phyloP scores from a whole-genome alignment of 2,888 invertebrate genomes.

The Habroteleia sp. region DNA sequence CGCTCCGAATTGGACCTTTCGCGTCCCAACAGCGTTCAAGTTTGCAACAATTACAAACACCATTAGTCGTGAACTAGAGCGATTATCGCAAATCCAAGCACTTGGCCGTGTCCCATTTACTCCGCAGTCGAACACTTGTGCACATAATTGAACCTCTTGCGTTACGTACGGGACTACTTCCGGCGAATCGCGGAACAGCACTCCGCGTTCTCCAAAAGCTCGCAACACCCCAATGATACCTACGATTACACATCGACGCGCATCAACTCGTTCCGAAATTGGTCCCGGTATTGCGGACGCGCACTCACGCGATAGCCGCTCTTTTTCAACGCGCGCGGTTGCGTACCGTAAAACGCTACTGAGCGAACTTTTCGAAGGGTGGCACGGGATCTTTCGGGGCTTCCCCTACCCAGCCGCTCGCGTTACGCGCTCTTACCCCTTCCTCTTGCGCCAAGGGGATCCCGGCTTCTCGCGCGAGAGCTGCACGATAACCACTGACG shows the following conservation, averaged over 20 bases:
- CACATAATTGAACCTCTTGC: neutral
- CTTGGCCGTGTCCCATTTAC: neutral
- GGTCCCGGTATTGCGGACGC: slow-evolving; percentile 12
- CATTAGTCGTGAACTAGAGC: too few relatives aligned
- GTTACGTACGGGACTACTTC: neutral
- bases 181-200: neutral
- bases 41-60: too few relatives aligned
- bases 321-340: slow-evolving; percentile 56
- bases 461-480: slow-evolving; percentile 39
- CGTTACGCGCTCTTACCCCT: slow-evolving; percentile 22
- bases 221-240: slow-evolving; percentile 5
- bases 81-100: neutral
- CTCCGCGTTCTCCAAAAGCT: neutral
- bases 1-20: too few relatives aligned
- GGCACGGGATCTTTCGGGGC: slow-evolving; percentile 43
- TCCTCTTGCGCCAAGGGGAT: slow-evolving; percentile 46
- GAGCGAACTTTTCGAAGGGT: slow-evolving; percentile 63
- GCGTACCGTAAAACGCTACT: slow-evolving; percentile 60
- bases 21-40: too few relatives aligned
- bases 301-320: slow-evolving; percentile 41
- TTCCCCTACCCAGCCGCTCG: slow-evolving; percentile 40
- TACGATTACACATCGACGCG: slow-evolving; percentile 3
- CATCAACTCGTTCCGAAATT: slow-evolving; percentile 13
- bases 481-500: slow-evolving; percentile 63
- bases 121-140: neutral